Percentiles rank a stretch among this genome's conserved stretches.
Evolutionary conservation across 2,113 vertebrate genomes (phyloP).

Genomic region (Oryzias curvinotus): DNA sequence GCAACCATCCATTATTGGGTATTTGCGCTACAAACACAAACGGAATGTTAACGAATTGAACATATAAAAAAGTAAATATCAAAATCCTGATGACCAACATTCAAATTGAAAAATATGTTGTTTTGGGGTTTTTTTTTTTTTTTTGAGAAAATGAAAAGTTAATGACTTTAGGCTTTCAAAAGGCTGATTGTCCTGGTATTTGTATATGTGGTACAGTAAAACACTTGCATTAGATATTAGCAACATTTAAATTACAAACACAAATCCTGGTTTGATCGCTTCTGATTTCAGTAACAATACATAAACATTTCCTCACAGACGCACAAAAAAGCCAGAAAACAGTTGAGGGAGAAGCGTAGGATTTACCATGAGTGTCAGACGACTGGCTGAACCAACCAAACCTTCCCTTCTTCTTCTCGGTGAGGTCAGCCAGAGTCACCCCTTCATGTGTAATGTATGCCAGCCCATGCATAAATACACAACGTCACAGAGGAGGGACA

Average conservation of each 20-base stretch:
- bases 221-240: too few relatives aligned
- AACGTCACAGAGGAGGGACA: constrained; percentile 86
- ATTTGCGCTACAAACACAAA: too few relatives aligned
- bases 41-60: too few relatives aligned
- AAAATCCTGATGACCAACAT: too few relatives aligned
- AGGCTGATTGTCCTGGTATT: too few relatives aligned
- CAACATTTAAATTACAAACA: background rate
- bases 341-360: constrained; percentile 69
- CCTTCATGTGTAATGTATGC: constrained; percentile 89
- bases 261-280: background rate
- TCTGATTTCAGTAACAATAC: constrained; percentile 4
- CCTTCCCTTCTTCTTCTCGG: constrained; percentile 97
- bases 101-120: too few relatives aligned
- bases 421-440: constrained; percentile 94
- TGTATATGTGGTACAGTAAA: too few relatives aligned
- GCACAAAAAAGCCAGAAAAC: constrained; percentile 38
- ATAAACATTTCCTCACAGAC: constrained; percentile 3
- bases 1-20: too few relatives aligned
- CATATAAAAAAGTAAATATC: too few relatives aligned
- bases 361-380: constrained; percentile 94
- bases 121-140: too few relatives aligned
- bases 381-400: constrained; percentile 94
- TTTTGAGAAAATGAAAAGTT: too few relatives aligned
- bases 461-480: constrained; percentile 85
- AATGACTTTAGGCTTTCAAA: too few relatives aligned